A percentile compares a stretch with the other conserved stretches of the same genome.
Conservation (phyloP, 2,888 invertebrate species). For the Apamea sordens region DNA sequence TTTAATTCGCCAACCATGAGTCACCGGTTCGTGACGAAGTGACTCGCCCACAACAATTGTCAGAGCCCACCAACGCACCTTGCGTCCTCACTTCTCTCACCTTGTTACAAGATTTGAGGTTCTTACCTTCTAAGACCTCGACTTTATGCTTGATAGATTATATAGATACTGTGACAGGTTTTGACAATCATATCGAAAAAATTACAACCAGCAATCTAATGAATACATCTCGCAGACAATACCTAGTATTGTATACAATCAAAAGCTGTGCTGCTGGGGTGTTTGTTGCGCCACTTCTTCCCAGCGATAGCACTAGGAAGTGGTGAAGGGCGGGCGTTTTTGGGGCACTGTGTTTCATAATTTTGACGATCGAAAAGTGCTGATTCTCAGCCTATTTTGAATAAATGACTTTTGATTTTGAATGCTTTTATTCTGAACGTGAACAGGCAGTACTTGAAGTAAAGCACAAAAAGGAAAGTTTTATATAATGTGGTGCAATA, state of each 20-base stretch:
- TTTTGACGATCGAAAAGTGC: too few relatives aligned
- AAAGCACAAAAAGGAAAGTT: constrained; percentile 10
- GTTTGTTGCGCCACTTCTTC: too few relatives aligned
- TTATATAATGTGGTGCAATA: neutral
- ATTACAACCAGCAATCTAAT: constrained; percentile 5
- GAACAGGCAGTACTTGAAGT: neutral
- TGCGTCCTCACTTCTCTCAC: constrained; percentile 73
- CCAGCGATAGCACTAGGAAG: too few relatives aligned
- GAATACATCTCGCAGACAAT: neutral
- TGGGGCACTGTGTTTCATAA: too few relatives aligned
- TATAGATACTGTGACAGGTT: constrained; percentile 51
- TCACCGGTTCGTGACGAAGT: constrained; percentile 64
- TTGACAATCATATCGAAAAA: constrained; percentile 47
- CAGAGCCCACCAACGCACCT: constrained; percentile 67
- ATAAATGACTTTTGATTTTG: too few relatives aligned
- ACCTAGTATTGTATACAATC: too few relatives aligned
- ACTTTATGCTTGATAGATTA: constrained; percentile 70
- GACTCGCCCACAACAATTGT: constrained; percentile 69
- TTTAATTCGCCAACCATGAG: constrained; percentile 66
- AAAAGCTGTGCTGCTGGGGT: too few relatives aligned
- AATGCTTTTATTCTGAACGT: constrained; percentile 13
- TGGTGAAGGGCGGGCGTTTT: too few relatives aligned
- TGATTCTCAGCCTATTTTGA: too few relatives aligned
- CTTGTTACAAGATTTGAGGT: constrained; percentile 72
- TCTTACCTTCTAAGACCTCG: constrained; percentile 75